These are phyloP conservation scores for Patella depressa DNA, from an alignment of 2,888 invertebrate genomes.

Conservation along the genomic window DNA sequence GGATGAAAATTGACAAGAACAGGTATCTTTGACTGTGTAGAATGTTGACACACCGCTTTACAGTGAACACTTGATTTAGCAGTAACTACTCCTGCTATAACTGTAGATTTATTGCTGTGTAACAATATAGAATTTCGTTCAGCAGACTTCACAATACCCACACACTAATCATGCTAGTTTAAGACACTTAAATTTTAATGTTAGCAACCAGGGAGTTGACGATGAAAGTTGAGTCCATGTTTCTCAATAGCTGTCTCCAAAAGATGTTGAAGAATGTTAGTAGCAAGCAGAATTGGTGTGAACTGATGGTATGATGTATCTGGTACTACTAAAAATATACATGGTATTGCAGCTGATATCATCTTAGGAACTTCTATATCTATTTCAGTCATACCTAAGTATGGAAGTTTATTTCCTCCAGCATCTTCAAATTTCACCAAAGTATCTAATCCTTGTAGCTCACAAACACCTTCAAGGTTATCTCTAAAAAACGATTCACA, in stretches of 20 bases:
- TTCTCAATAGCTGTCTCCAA: background rate
- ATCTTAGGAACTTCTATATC: background rate
- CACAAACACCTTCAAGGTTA: background rate
- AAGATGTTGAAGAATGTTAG: background rate
- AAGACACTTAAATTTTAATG: too few species aligned
- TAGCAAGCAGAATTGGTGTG: background rate
- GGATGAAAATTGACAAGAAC: background rate
- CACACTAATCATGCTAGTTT: background rate
- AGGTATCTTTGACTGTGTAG: background rate
- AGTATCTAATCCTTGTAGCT: too few species aligned
- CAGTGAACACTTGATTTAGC: too few species aligned
- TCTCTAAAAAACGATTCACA: too few species aligned
- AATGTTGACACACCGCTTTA: background rate
- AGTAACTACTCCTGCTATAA: too few species aligned
- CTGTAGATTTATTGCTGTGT: background rate
- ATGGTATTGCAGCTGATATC: background rate
- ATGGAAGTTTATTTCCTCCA: too few species aligned
- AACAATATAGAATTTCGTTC: background rate
- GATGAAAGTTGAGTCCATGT: too few species aligned
- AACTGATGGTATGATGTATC: slow-evolving; percentile 1
- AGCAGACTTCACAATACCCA: background rate
- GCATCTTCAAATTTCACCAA: too few species aligned
- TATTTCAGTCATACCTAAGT: too few species aligned
- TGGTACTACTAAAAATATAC: slow-evolving; percentile 3
- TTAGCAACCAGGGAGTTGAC: too few species aligned